These are phyloP conservation scores for Timema podura DNA, from an alignment of 2,888 invertebrate species.

Conservation along the genomic window DNA sequence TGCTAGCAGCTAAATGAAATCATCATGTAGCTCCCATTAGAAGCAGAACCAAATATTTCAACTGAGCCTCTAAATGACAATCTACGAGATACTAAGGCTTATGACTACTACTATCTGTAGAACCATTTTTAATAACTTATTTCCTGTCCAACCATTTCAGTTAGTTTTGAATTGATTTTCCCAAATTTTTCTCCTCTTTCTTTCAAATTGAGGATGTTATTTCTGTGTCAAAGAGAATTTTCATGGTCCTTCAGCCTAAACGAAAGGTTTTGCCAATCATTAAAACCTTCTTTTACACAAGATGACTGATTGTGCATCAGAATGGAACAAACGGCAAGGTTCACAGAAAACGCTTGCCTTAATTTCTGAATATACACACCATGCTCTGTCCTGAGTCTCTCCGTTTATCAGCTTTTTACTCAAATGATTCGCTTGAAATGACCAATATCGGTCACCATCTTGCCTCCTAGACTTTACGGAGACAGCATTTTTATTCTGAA, in stretches of 20 bases:
- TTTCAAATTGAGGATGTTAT: slow-evolving; percentile 2
- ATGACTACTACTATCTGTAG: slow-evolving; percentile 6
- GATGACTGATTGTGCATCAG: background rate
- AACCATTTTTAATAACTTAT: background rate
- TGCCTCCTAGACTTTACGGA: background rate
- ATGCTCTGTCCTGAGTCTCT: background rate
- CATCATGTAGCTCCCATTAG: background rate
- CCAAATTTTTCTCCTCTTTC: background rate
- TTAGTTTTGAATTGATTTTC: slow-evolving; percentile 11
- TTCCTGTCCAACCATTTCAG: slow-evolving; percentile 4
- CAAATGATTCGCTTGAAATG: background rate
- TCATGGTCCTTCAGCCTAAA: background rate
- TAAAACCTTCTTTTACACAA: slow-evolving; percentile 11
- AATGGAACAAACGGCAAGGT: background rate
- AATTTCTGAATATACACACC: background rate
- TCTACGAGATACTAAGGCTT: slow-evolving; percentile 3
- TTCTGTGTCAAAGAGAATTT: slow-evolving; percentile 6
- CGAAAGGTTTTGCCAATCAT: background rate
- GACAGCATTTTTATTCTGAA: slow-evolving; percentile 6
- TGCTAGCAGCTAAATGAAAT: background rate
- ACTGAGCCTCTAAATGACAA: background rate
- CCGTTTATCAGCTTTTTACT: slow-evolving; percentile 10
- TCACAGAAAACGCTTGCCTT: slow-evolving; percentile 5
- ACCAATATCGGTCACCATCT: background rate
- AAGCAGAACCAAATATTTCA: background rate